phyloP scores from a whole-genome alignment of 2,888 invertebrate genomes.

The Drosophila ezoana region DNA sequence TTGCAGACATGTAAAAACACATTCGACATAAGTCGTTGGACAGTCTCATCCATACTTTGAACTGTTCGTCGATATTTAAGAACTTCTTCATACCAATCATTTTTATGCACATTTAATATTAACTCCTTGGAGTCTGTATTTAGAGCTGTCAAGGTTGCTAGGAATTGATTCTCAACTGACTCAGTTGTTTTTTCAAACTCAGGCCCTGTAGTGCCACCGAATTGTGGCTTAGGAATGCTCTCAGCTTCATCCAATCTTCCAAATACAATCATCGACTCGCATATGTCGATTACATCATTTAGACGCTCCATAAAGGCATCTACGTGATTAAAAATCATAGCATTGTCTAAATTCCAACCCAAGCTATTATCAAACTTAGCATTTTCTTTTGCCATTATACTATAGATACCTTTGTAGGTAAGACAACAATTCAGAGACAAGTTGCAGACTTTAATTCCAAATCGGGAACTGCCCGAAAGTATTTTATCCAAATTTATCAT shows the following conservation, averaged over 20 bases:
- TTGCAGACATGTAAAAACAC: slow-evolving; percentile 92
- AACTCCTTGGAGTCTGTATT: slow-evolving; percentile 87
- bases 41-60: slow-evolving; percentile 88
- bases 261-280: slow-evolving; percentile 94
- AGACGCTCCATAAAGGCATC: slow-evolving; percentile 94
- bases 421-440: slow-evolving; percentile 92
- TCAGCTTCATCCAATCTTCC: slow-evolving; percentile 91
- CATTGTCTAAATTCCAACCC: slow-evolving; percentile 90
- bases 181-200: slow-evolving; percentile 89
- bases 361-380: slow-evolving; percentile 21
- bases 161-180: slow-evolving; percentile 90
- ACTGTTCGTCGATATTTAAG: slow-evolving; percentile 85
- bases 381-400: slow-evolving; percentile 86
- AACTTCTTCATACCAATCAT: slow-evolving; percentile 88
- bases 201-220: slow-evolving; percentile 90
- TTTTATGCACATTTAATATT: slow-evolving; percentile 91
- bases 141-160: slow-evolving; percentile 87
- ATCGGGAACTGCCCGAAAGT: slow-evolving; percentile 89
- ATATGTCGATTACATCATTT: slow-evolving; percentile 93
- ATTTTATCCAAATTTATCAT: slow-evolving; percentile 90
- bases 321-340: slow-evolving; percentile 93
- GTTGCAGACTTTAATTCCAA: slow-evolving; percentile 89
- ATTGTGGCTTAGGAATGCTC: slow-evolving; percentile 89
- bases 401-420: slow-evolving; percentile 89
- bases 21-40: slow-evolving; percentile 92